Percentiles rank a stretch among this genome's conserved stretches.
These are phyloP conservation scores for Eunapius fragilis DNA, from an alignment of 37 sponge, comb jelly and placozoan species.

Conservation along the genomic window DNA sequence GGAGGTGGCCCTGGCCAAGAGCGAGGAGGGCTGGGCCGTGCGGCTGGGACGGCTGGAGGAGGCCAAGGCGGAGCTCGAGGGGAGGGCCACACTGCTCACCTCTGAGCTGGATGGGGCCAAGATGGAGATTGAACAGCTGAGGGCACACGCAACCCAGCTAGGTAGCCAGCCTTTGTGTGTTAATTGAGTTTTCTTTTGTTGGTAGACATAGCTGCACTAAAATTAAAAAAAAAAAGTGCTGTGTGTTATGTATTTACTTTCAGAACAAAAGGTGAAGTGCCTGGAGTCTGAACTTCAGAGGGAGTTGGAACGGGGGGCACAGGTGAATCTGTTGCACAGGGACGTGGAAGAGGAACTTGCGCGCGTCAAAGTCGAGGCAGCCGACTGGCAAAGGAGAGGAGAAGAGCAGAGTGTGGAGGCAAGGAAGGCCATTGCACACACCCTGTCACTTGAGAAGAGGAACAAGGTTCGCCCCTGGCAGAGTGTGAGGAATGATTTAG, in stretches of 20 bases:
- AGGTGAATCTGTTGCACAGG: neutral
- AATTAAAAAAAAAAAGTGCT: too few species aligned
- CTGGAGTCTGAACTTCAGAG: constrained; percentile 20
- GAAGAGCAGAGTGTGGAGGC: neutral
- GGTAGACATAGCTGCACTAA: neutral
- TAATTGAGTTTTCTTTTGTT: neutral
- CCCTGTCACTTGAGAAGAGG: constrained; percentile 26
- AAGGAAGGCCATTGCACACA: constrained; percentile 13
- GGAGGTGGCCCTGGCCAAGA: constrained; percentile 5
- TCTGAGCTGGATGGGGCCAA: neutral
- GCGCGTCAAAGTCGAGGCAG: neutral
- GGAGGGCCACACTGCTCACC: neutral
- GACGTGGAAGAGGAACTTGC: constrained; percentile 5
- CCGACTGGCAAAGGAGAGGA: neutral
- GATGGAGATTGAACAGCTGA: neutral
- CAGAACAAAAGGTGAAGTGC: neutral
- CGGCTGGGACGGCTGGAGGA: constrained; percentile 3
- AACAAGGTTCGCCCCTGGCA: constrained; percentile 8
- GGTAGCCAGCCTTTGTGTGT: constrained; percentile 5
- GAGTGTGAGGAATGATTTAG: neutral
- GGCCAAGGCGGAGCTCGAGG: neutral
- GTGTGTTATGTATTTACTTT: neutral
- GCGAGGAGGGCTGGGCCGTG: neutral
- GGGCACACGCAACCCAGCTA: neutral
- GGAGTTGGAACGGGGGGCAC: neutral